Percentiles rank a stretch among this genome's conserved stretches.
Evolutionary conservation across 2,113 vertebrate species (phyloP).

Genomic region (Sinocyclocheilus rhinocerous): DNA sequence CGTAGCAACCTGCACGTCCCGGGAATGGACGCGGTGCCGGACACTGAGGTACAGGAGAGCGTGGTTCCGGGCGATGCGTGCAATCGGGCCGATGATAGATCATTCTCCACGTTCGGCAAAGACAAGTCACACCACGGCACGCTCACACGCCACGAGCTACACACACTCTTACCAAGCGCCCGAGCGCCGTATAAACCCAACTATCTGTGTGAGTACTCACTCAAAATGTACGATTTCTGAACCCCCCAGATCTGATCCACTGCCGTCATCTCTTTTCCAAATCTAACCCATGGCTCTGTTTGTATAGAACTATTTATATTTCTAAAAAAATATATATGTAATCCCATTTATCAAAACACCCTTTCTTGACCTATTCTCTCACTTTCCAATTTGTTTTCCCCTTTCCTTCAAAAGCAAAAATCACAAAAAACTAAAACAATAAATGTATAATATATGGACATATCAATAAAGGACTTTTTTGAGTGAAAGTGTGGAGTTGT

Average conservation of each 20-base stretch:
- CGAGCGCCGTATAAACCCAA: constrained; percentile 96
- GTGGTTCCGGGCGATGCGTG: constrained; percentile 76
- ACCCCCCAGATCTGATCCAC: constrained; percentile 5
- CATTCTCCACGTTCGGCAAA: constrained; percentile 99
- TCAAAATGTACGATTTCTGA: constrained; percentile 72
- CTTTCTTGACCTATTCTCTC: constrained; percentile 13
- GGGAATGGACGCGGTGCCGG: constrained; percentile 97
- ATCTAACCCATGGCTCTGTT: constrained; percentile 37
- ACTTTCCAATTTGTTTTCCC: constrained; percentile 34
- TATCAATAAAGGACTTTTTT: constrained; percentile 53
- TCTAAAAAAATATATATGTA: constrained; percentile 19
- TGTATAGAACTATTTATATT: constrained; percentile 41
- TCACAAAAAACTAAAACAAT: neutral
- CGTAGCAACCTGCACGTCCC: constrained; percentile 98
- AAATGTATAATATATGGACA: constrained; percentile 21
- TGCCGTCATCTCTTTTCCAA: neutral
- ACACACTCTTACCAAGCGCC: constrained; percentile 91
- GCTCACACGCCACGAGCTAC: constrained; percentile 96
- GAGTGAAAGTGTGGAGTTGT: constrained; percentile 67
- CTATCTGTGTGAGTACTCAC: constrained; percentile 97
- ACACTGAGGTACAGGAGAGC: constrained; percentile 95
- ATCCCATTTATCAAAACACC: constrained; percentile 9
- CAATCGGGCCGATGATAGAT: constrained; percentile 80
- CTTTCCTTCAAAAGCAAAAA: constrained; percentile 20
- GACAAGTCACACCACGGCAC: constrained; percentile 97